A percentile compares a stretch with the other conserved stretches of the same genome.
Conservation (phyloP, 2,797 vertebrate genomes). For the Scolopax bukidnonensis region DNA sequence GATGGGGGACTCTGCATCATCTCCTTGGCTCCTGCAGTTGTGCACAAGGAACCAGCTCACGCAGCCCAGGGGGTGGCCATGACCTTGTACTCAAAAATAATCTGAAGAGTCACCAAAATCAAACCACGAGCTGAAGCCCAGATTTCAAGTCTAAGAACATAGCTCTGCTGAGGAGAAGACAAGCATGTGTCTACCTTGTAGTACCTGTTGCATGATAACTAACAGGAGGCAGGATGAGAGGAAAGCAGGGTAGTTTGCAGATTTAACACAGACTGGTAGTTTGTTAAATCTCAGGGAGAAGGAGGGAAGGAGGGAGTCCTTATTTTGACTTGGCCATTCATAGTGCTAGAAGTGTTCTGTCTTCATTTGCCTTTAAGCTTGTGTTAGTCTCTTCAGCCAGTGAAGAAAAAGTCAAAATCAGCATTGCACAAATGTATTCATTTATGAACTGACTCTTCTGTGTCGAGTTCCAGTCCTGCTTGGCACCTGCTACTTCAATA, state of each 20-base stretch:
- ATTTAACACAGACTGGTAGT: not conserved
- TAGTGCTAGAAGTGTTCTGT: not conserved
- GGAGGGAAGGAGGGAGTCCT: not conserved
- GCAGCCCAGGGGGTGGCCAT: no score
- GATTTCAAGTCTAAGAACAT: not conserved
- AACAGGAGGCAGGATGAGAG: not conserved
- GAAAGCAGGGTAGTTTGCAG: not conserved
- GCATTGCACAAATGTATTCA: not conserved
- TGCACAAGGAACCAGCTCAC: accelerated
- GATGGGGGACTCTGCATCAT: not conserved
- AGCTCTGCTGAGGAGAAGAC: no score
- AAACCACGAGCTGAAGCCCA: not conserved
- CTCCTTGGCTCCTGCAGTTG: accelerated
- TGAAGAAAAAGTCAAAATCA: not conserved
- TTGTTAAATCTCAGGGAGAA: not conserved
- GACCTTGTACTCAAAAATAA: not conserved
- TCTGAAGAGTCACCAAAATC: not conserved
- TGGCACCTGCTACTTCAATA: not conserved
- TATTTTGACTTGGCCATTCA: not conserved
- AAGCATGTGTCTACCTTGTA: accelerated
- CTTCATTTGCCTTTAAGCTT: not conserved
- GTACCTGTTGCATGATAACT: accelerated
- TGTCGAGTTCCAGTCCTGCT: not conserved
- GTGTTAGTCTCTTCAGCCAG: not conserved
- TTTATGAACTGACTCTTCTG: not conserved